Conservation (phyloP, 2,113 vertebrate genomes). For the Thermophis baileyi region DNA sequence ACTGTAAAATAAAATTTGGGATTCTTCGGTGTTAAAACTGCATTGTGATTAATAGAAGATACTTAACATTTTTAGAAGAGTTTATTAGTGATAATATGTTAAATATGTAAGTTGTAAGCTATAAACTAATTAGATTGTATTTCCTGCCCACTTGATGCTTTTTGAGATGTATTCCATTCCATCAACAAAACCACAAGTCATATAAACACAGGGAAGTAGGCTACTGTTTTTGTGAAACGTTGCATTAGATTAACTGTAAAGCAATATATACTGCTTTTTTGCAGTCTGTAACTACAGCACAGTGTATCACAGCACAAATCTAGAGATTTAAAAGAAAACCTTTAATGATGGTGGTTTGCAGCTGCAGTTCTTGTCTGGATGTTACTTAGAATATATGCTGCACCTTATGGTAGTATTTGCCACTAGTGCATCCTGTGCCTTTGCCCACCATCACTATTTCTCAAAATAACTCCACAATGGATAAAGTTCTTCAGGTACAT, state of each 20-base stretch:
- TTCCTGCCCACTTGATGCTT: conserved; percentile 70
- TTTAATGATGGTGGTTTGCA: conserved; percentile 50
- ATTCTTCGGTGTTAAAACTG: conserved; percentile 63
- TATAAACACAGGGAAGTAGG: conserved; percentile 63
- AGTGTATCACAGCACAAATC: conserved; percentile 66
- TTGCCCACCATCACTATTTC: conserved; percentile 54
- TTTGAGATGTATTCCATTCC: conserved; percentile 72
- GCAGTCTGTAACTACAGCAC: conserved; percentile 65
- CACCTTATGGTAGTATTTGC: conserved; percentile 58
- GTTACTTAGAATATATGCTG: conserved; percentile 52
- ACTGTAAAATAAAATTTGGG: conserved; percentile 50
- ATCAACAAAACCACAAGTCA: conserved; percentile 64
- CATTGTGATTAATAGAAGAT: conserved; percentile 53
- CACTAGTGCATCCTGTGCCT: conserved; percentile 68
- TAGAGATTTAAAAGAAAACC: conserved; percentile 48
- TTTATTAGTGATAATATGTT: conserved; percentile 53
- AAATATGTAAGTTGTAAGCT: conserved; percentile 59
- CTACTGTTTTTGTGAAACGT: conserved; percentile 69
- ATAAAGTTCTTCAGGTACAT: conserved; percentile 51
- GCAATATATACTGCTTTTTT: conserved; percentile 63
- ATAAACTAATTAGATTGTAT: conserved; percentile 61
- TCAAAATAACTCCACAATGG: conserved; percentile 33
- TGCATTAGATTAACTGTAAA: conserved; percentile 61
- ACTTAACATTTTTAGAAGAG: conserved; percentile 47
- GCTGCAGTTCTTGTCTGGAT: conserved; percentile 55